phyloP scores from a whole-genome alignment of 2,888 invertebrate species.

The Apeira syringaria region DNA sequence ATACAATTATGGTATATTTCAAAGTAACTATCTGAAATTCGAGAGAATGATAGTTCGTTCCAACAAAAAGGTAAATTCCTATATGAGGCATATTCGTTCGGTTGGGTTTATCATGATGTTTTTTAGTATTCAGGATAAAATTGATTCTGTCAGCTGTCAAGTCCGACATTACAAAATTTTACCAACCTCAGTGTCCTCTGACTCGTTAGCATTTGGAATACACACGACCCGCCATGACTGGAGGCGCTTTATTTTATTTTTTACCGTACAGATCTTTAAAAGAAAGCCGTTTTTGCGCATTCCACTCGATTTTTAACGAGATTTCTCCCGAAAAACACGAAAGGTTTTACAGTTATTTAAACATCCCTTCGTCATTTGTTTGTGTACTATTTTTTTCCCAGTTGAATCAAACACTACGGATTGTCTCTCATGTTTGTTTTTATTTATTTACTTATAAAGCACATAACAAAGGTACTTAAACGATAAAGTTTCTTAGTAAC shows the following conservation, averaged over 20 bases:
- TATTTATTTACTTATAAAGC: too few species aligned
- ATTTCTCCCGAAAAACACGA: slow-evolving; percentile 58
- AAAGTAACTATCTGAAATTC: too few species aligned
- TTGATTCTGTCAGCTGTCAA: slow-evolving; percentile 32
- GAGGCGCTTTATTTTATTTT: slow-evolving; percentile 53
- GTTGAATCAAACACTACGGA: too few species aligned
- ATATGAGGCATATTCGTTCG: too few species aligned
- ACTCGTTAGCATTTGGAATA: slow-evolving; percentile 68
- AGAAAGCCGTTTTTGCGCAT: slow-evolving; percentile 64
- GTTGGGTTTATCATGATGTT: too few species aligned
- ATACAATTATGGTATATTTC: too few species aligned
- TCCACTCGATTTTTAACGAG: slow-evolving; percentile 67
- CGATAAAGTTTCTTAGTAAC: too few species aligned
- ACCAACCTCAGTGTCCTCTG: slow-evolving; percentile 48
- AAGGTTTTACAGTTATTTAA: slow-evolving; percentile 68
- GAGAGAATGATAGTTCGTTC: too few species aligned
- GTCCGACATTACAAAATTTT: slow-evolving; percentile 43
- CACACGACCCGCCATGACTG: slow-evolving; percentile 45
- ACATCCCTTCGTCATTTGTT: slow-evolving; percentile 54
- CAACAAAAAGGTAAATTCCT: too few species aligned
- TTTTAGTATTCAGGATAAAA: slow-evolving; percentile 27
- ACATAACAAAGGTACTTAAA: too few species aligned
- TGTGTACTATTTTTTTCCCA: slow-evolving; percentile 37
- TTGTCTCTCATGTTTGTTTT: too few species aligned
- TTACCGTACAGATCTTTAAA: slow-evolving; percentile 63